phyloP scores from a whole-genome alignment of 2,888 invertebrate species.

The Melieria picta region DNA sequence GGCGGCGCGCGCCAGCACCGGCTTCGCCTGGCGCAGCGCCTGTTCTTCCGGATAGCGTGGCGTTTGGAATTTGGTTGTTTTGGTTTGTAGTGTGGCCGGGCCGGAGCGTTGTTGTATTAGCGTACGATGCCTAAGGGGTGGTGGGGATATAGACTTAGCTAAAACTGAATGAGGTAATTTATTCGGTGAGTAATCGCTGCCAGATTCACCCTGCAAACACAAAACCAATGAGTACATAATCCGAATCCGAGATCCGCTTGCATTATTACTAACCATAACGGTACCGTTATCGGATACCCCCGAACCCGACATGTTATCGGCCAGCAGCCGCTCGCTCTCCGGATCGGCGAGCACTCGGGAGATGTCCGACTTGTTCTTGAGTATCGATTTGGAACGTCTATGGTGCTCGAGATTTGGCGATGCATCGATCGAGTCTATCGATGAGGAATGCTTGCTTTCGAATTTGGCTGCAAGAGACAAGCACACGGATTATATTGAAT shows the following conservation, averaged over 20 bases:
- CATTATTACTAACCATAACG: constrained; percentile 61
- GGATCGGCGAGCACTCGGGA: constrained; percentile 71
- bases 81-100: constrained; percentile 63
- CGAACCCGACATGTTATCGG: constrained; percentile 72
- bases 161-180: constrained; percentile 67
- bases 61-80: constrained; percentile 65
- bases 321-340: constrained; percentile 79
- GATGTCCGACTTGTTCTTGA: constrained; percentile 78
- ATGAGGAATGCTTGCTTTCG: constrained; percentile 74
- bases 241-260: too few species aligned
- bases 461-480: constrained; percentile 58
- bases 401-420: constrained; percentile 75
- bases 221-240: neutral
- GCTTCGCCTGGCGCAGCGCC: constrained; percentile 60
- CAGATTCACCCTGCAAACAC: constrained; percentile 70
- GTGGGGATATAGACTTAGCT: constrained; percentile 67
- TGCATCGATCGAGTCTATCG: constrained; percentile 76
- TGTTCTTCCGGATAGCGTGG: constrained; percentile 66
- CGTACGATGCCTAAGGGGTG: constrained; percentile 66
- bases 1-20: constrained; percentile 53
- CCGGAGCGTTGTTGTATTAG: constrained; percentile 66
- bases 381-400: constrained; percentile 78
- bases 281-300: constrained; percentile 70
- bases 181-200: constrained; percentile 74
- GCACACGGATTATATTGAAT: neutral